Base-by-base conservation (phyloP, 2,888 invertebrate genomes). In the Hololepta plana region DNA sequence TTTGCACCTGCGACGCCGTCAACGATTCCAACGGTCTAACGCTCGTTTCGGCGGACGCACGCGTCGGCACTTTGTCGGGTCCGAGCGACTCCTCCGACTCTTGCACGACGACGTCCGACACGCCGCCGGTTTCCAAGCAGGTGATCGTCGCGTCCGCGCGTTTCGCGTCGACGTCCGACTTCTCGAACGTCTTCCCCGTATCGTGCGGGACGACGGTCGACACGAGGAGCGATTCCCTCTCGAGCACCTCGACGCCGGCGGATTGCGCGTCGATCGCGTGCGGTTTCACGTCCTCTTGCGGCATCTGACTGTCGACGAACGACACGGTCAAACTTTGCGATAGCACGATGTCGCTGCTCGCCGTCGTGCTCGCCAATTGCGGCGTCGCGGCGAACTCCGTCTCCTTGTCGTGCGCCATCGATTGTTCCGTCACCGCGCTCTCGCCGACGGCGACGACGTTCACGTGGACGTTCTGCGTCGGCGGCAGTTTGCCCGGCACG, bases 401-500 rank as follows among this genome's bases (percentile, higher is more conserved):
- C 55, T 77, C 79, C 44, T 64, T 72, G 52, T 80, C 79, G 38
- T 72, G 67, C 3, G 63, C 43, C 20, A 64, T 53, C 32, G 59
- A 53, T 45, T 67, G 59, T 11, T 55, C 53, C 11, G 73, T 54
- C 6, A 67, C 46, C 20, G 75, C 45, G 30, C 69, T 60, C 47
- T 75, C 70, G 39, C 62, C 68, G 3, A 62, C 59, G 4, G 65
- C 61, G 28, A 31, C 33, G 28, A 77, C 47, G 36, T 60, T 59
- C 2, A 70, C 35, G 28, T 58, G 58, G 6, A 72, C 76, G 43
- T 57, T 62, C 55, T 75, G 70, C 32, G 53, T 46, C 7, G 62
- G 59, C 21, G 73, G 73, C 31, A 68, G 36, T 45, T 66, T 66
- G 7, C 64, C 58, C 2, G 63, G 58, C 11, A 62, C 47, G 33